Percentiles rank a stretch among this genome's conserved stretches.
Evolutionary conservation across 2,797 vertebrate species (phyloP).

Genomic region (Crocidura indochinensis): DNA sequence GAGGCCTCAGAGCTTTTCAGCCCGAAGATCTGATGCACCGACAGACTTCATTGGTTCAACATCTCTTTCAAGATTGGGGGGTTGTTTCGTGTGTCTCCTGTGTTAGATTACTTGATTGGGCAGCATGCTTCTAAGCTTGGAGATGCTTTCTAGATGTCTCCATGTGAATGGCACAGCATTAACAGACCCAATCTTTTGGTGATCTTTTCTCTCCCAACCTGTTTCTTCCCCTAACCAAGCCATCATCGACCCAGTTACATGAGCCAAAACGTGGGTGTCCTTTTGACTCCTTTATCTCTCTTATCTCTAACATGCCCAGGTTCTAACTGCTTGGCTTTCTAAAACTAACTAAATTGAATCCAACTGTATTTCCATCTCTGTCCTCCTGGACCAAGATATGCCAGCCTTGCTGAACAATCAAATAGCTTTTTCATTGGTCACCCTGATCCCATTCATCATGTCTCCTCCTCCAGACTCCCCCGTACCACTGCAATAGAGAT

Average conservation of each 20-base stretch:
- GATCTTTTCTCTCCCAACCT: neutral
- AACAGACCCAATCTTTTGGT: constrained; percentile 50
- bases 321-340: neutral
- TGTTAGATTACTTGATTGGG: neutral
- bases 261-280: neutral
- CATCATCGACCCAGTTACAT: neutral
- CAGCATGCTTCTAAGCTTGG: neutral
- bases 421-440: neutral
- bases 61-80: no score
- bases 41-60: no score
- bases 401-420: neutral
- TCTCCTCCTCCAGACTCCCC: constrained; percentile 2
- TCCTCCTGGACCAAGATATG: neutral
- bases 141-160: neutral
- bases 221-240: neutral
- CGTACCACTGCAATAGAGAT: neutral
- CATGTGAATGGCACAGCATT: neutral
- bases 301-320: neutral
- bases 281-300: neutral
- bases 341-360: neutral
- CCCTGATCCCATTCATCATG: neutral
- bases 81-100: neutral
- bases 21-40: no score
- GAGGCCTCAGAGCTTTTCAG: no score
- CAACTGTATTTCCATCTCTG: neutral